phyloP scores from a whole-genome alignment of 2,888 invertebrate species.

The Drosophila longiperda region DNA sequence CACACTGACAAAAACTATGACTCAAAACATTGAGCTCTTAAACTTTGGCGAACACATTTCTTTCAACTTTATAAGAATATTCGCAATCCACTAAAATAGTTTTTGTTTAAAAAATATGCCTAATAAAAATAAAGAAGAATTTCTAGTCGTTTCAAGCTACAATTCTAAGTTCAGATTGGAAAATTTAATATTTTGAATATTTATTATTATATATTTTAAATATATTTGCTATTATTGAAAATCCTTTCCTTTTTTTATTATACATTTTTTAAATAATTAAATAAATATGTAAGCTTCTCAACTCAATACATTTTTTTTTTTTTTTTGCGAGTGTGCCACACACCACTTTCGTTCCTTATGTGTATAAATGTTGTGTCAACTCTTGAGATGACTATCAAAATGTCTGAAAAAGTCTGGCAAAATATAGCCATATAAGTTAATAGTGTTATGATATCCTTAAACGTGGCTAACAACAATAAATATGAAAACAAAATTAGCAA shows the following conservation, averaged over 20 bases:
- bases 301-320: neutral
- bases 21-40: neutral
- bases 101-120: neutral
- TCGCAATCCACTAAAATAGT: neutral
- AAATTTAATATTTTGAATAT: neutral
- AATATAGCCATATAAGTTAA: neutral
- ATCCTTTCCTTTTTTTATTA: no score
- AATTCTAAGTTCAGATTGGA: no score
- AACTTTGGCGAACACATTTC: no score
- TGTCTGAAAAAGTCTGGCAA: constrained; percentile 1
- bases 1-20: neutral
- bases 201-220: no score
- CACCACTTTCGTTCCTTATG: neutral
- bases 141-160: no score
- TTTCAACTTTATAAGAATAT: no score
- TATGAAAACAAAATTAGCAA: neutral
- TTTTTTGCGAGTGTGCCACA: neutral
- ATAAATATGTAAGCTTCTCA: neutral
- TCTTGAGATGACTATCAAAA: neutral
- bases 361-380: constrained; percentile 19
- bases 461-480: neutral
- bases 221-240: no score
- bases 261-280: neutral
- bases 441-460: neutral
- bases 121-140: neutral